These are phyloP conservation scores for Hippasteria phrygiana DNA, from an alignment of 53 echinoderm and acorn worm genomes.

Conservation along the genomic window DNA sequence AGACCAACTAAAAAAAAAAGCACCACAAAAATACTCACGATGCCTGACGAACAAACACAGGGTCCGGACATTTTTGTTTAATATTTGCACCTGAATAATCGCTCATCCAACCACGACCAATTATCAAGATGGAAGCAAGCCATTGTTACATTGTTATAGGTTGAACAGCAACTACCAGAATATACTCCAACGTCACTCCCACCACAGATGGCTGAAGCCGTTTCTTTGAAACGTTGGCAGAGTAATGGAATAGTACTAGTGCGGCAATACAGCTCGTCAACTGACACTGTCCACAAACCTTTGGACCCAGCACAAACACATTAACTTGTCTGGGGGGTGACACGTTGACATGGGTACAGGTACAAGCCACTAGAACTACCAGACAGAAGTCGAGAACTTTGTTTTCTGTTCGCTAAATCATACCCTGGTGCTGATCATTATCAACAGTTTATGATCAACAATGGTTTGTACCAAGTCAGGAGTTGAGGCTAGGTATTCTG, in stretches of 20 bases:
- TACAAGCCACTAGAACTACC: background rate
- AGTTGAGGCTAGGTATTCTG: no score
- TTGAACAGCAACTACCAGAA: background rate
- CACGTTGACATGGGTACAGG: background rate
- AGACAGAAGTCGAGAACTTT: background rate
- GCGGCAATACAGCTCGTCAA: constrained; percentile 1
- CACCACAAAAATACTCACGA: background rate
- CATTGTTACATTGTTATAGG: constrained; percentile 11
- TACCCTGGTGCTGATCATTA: no score
- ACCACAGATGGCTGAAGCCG: constrained; percentile 17
- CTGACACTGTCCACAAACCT: constrained; percentile 37
- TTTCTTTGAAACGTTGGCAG: background rate
- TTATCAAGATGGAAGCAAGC: background rate
- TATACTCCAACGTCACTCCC: background rate
- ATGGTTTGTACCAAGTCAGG: no score
- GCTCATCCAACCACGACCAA: no score
- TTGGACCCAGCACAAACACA: constrained; percentile 44
- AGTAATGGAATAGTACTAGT: background rate
- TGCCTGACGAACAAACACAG: background rate
- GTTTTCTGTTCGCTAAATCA: background rate
- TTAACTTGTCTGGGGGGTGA: constrained; percentile 12
- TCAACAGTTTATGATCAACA: no score
- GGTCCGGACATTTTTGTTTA: background rate
- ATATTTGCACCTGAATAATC: background rate
- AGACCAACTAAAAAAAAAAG: background rate